Percentiles rank a stretch among this genome's conserved stretches.
These are phyloP conservation scores for Falco peregrinus DNA, from an alignment of 2,797 vertebrate species.

Conservation along the genomic window DNA sequence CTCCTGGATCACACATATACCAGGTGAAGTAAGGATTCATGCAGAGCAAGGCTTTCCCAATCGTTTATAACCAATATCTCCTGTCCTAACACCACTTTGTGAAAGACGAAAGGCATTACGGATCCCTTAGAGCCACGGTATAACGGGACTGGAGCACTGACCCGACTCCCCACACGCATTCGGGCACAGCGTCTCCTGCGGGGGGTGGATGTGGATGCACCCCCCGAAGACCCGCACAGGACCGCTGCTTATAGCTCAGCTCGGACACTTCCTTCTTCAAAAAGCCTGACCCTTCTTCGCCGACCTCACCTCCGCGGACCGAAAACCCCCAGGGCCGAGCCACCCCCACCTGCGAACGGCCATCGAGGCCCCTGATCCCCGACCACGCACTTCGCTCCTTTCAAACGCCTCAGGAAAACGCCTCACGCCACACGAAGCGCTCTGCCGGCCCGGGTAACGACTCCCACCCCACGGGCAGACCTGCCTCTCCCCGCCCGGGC, in stretches of 20 bases:
- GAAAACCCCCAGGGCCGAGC: rapidly evolving
- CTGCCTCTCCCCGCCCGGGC: not conserved
- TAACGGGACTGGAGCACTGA: not conserved
- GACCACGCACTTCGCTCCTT: rapidly evolving
- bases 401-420: not conserved
- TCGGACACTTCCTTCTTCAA: too few relatives aligned
- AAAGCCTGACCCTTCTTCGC: rapidly evolving
- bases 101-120: rapidly evolving
- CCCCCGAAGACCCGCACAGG: rapidly evolving
- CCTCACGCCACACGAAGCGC: rapidly evolving
- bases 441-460: not conserved
- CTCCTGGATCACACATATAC: rapidly evolving
- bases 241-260: not conserved
- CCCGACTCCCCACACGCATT: too few relatives aligned
- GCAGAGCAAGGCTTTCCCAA: not conserved
- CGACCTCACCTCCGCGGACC: rapidly evolving
- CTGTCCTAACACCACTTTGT: too few relatives aligned
- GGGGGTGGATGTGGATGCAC: too few relatives aligned
- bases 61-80: not conserved
- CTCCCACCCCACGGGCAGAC: not conserved
- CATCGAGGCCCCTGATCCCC: not conserved
- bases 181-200: rapidly evolving
- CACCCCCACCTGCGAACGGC: rapidly evolving
- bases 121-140: rapidly evolving
- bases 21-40: rapidly evolving